Percentiles rank a stretch among this genome's conserved stretches.
phyloP scores from a whole-genome alignment of 1,140 invertebrate species.

The Trichoplusia ni region DNA sequence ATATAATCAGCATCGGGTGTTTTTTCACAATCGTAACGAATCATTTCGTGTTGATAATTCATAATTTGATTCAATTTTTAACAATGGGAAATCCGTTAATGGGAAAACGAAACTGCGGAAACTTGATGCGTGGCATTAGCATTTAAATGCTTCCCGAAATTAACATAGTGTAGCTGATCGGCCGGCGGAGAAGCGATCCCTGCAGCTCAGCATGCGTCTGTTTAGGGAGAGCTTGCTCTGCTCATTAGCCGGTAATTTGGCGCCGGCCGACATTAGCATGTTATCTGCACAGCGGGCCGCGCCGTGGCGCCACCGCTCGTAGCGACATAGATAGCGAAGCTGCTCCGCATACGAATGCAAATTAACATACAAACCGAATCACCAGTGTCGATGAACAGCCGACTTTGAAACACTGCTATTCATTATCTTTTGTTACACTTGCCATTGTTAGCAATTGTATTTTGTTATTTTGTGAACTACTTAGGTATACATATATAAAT shows the following conservation, averaged over 20 bases:
- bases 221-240: too few species aligned
- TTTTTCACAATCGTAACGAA: too few species aligned
- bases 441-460: neutral
- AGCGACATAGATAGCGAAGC: slow-evolving; percentile 2
- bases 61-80: neutral
- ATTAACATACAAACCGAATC: slow-evolving; percentile 11
- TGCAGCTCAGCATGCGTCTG: too few species aligned
- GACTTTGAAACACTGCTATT: neutral
- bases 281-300: slow-evolving; percentile 34
- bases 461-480: too few species aligned
- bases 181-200: too few species aligned
- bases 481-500: too few species aligned
- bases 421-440: neutral
- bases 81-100: slow-evolving; percentile 13
- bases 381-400: neutral
- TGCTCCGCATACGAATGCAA: slow-evolving; percentile 2
- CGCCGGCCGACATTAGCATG: slow-evolving; percentile 35
- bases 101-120: neutral
- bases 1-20: too few species aligned
- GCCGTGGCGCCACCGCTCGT: slow-evolving; percentile 26
- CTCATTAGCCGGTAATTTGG: slow-evolving; percentile 30
- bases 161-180: neutral
- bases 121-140: neutral
- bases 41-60: neutral
- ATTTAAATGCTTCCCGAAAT: slow-evolving; percentile 7